These are phyloP conservation scores for Caenorhabditis wallacei DNA, from an alignment of 2,888 invertebrate genomes.

Conservation along the genomic window DNA sequence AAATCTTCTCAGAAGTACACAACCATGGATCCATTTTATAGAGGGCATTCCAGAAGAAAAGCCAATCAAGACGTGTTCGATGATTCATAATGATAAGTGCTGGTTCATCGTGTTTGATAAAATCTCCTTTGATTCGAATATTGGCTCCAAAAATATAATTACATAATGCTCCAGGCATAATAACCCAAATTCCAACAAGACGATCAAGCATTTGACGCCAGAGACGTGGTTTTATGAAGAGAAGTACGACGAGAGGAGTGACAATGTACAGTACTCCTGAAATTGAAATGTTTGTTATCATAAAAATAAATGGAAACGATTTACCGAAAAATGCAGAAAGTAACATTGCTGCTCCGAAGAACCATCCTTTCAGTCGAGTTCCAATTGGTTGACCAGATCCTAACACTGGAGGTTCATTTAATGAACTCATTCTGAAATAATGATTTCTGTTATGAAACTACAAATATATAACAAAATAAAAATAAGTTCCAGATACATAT, in stretches of 20 bases:
- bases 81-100: constrained; percentile 92
- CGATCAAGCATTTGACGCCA: constrained; percentile 73
- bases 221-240: constrained; percentile 70
- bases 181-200: constrained; percentile 81
- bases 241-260: constrained; percentile 77
- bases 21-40: constrained; percentile 87
- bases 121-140: constrained; percentile 77
- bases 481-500: not conserved
- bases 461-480: not conserved
- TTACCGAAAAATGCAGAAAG: constrained; percentile 78
- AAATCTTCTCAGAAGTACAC: constrained; percentile 87
- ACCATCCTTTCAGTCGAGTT: constrained; percentile 73
- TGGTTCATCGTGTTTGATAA: constrained; percentile 86
- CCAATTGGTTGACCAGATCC: constrained; percentile 71
- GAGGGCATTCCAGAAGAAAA: constrained; percentile 92
- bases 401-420: constrained; percentile 74
- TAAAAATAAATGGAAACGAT: not conserved
- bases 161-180: constrained; percentile 79
- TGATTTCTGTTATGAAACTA: not conserved
- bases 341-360: constrained; percentile 74
- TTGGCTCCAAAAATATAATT: constrained; percentile 78
- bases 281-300: not conserved
- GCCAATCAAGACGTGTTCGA: constrained; percentile 90
- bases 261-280: constrained; percentile 80
- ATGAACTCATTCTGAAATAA: constrained; percentile 53